phyloP scores from a whole-genome alignment of 2,888 invertebrate genomes.

The Strigamia maritima region DNA sequence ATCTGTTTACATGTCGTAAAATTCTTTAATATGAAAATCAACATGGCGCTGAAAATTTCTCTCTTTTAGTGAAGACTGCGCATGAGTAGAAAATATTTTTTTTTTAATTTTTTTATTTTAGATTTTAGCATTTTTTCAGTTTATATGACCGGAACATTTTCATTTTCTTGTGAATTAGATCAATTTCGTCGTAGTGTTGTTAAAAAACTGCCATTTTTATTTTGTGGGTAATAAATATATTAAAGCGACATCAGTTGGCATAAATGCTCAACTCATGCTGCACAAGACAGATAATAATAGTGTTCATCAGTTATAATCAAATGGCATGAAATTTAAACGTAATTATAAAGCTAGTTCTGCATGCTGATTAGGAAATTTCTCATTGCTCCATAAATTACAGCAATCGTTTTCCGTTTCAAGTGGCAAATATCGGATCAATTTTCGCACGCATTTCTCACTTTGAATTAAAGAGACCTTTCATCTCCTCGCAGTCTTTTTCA shows the following conservation, averaged over 20 bases:
- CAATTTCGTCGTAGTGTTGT: background rate
- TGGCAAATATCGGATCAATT: slow-evolving; percentile 20
- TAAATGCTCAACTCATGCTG: background rate
- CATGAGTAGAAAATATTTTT: no score
- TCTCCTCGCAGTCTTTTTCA: background rate
- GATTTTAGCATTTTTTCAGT: no score
- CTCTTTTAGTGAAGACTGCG: no score
- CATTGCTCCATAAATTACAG: slow-evolving; percentile 24
- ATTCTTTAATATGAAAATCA: no score
- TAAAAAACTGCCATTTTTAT: background rate
- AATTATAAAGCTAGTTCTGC: slow-evolving; percentile 25
- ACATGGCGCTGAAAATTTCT: no score
- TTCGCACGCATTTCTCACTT: slow-evolving; percentile 5
- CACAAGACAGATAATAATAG: slow-evolving; percentile 12
- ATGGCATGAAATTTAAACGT: slow-evolving; percentile 31
- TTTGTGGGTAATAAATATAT: background rate
- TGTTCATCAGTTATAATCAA: slow-evolving; percentile 34
- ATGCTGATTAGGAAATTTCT: slow-evolving; percentile 32
- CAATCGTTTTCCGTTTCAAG: slow-evolving; percentile 25
- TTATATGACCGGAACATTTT: no score
- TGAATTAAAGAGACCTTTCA: slow-evolving; percentile 9
- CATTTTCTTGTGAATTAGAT: no score
- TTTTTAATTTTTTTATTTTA: no score
- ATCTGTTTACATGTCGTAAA: no score
- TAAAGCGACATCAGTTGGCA: background rate